These are phyloP conservation scores for Callospermophilus lateralis DNA, from an alignment of 2,113 vertebrate species.

Conservation along the genomic window DNA sequence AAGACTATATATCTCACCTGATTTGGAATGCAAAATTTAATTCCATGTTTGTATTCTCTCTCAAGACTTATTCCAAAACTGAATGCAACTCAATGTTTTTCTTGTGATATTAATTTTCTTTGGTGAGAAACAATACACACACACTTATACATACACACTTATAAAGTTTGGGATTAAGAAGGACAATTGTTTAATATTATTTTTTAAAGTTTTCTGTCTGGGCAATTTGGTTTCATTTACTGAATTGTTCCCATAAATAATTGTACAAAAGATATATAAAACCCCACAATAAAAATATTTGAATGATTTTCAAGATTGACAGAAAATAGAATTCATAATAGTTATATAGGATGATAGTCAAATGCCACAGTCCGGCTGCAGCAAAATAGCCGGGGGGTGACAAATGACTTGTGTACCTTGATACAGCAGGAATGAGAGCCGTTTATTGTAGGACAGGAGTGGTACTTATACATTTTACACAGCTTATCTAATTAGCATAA, in stretches of 20 bases:
- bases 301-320: not conserved
- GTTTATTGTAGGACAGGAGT: too few relatives aligned
- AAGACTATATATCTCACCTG: not conserved
- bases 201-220: not conserved
- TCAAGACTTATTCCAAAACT: not conserved
- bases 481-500: too few relatives aligned
- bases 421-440: too few relatives aligned
- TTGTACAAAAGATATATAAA: slow-evolving; percentile 41
- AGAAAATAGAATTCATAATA: not conserved
- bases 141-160: not conserved
- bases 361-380: too few relatives aligned
- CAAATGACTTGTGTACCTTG: too few relatives aligned
- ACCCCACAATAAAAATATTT: not conserved
- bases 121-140: not conserved
- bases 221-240: not conserved
- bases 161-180: not conserved
- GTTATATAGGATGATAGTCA: not conserved
- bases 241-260: not conserved
- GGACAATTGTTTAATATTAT: not conserved
- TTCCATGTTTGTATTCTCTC: not conserved
- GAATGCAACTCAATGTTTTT: not conserved
- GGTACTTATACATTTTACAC: too few relatives aligned
- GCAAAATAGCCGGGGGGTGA: too few relatives aligned
- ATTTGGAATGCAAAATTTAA: not conserved
- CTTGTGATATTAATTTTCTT: not conserved